Conservation (phyloP, 2,797 vertebrate genomes). For the Danio kyathit region DNA sequence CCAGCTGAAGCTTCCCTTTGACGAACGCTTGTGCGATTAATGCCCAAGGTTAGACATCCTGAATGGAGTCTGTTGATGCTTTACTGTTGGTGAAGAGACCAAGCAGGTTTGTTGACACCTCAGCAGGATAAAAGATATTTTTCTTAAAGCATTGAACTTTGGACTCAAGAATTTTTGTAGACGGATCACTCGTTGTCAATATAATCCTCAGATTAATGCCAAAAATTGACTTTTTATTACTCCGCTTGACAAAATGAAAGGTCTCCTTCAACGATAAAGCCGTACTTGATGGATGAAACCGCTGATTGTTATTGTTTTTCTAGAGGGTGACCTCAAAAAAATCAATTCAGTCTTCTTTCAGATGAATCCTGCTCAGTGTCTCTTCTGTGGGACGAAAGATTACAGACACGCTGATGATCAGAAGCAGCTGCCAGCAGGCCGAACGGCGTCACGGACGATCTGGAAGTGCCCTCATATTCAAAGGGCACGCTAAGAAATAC, state of each 20-base stretch:
- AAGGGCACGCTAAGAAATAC: constrained; percentile 71
- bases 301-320: constrained; percentile 19
- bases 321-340: constrained; percentile 10
- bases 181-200: constrained; percentile 31
- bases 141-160: constrained; percentile 10
- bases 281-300: constrained; percentile 4
- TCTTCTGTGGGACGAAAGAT: neutral
- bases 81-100: constrained; percentile 13
- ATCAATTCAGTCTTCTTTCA: constrained; percentile 26
- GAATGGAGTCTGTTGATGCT: constrained; percentile 24
- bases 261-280: neutral
- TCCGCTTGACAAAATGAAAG: neutral
- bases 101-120: constrained; percentile 37
- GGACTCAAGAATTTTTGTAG: constrained; percentile 1
- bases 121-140: neutral
- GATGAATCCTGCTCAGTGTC: neutral
- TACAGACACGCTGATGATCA: constrained; percentile 62
- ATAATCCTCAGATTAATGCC: constrained; percentile 13
- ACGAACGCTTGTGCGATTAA: constrained; percentile 16
- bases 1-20: constrained; percentile 28
- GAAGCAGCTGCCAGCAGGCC: constrained; percentile 71
- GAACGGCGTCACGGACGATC: constrained; percentile 65
- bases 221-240: constrained; percentile 14
- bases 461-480: constrained; percentile 74
- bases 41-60: constrained; percentile 12